phyloP scores from a whole-genome alignment of 1,140 invertebrate species.

The Lordiphosa collinella region DNA sequence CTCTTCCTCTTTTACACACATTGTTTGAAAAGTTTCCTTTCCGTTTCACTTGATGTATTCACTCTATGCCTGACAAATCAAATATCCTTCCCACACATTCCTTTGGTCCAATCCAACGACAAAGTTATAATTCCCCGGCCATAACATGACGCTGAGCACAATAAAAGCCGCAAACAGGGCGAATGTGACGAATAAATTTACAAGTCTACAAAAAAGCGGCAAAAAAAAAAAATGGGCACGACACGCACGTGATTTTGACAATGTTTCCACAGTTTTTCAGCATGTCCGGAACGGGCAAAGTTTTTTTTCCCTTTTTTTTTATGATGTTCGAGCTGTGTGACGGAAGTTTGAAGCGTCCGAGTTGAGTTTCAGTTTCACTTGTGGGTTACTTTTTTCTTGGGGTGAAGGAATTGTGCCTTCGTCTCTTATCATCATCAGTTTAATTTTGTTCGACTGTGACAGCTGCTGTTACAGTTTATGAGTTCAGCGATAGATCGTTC shows the following conservation, averaged over 20 bases:
- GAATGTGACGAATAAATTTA: conserved; percentile 63
- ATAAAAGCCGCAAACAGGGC: conserved; percentile 30
- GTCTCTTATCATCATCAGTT: conserved; percentile 33
- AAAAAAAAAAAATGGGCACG: conserved; percentile 25
- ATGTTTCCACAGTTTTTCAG: conserved; percentile 28
- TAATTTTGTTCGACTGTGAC: conserved; percentile 24
- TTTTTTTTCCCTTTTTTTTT: conserved; percentile 42
- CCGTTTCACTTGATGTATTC: too few species aligned
- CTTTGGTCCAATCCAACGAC: conserved; percentile 29
- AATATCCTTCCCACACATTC: neutral
- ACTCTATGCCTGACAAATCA: too few species aligned
- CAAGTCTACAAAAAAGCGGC: conserved; percentile 24
- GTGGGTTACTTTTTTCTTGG: conserved; percentile 11
- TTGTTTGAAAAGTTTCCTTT: too few species aligned
- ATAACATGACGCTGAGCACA: conserved; percentile 24
- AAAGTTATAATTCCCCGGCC: conserved; percentile 28
- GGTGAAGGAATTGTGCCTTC: neutral
- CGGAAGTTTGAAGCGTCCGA: conserved; percentile 32
- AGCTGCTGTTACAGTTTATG: conserved; percentile 33
- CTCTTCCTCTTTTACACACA: too few species aligned
- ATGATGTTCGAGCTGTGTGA: conserved; percentile 40
- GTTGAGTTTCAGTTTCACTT: conserved; percentile 38
- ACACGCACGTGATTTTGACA: conserved; percentile 73
- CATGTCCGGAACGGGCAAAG: conserved; percentile 44
- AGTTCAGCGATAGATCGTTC: conserved; percentile 6